Base-by-base conservation (phyloP, 2,888 invertebrate species). In the Papilio gigon region DNA sequence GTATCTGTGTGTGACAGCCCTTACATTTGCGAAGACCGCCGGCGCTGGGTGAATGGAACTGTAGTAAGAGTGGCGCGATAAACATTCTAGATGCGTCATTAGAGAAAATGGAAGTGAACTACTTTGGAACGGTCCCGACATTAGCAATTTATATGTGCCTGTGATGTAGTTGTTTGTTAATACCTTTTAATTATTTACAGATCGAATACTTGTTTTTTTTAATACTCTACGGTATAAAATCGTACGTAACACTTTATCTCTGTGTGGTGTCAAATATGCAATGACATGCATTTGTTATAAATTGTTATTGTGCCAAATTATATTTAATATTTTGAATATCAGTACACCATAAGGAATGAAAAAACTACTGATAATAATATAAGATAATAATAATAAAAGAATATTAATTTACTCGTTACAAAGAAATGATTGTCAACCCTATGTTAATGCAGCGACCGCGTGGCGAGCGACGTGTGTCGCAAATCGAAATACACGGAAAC, bases 401-500 rank as follows among this genome's bases (percentile, higher is more conserved):
- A 8, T 37, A n/a, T n/a, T n/a, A n/a, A n/a, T n/a, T n/a, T n/a
- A n/a, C n/a, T n/a, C n/a, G n/a, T n/a, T n/a, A n/a, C n/a, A 9
- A 17, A 42, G 30, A 20, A 44, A 37, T 59, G n/a, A 62, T 35
- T 62, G 62, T 30, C 63, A 20, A 62, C 6, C 47, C 47, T 50
- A 63, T 20, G n/a, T 50, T 20, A 6, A 35, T 20, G 44, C 20
- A 44, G 44, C 22, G 22, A 30, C 35, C 20, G 50, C 27, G 20
- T 20, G 37, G 25, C 53, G 35, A 17, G 56, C 27, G 27, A 50
- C 42, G 66, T 71, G 71, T 71, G 71, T 71, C 68, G 70, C 66
- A 68, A 72, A 71, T 71, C 66, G 68, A 59, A 67, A 72, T 72
- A 71, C 74, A 67, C 82, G 78, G 85, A 86, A 85, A 87, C 83